Conservation (phyloP, 2,888 invertebrate genomes). For the Perdita meconis region DNA sequence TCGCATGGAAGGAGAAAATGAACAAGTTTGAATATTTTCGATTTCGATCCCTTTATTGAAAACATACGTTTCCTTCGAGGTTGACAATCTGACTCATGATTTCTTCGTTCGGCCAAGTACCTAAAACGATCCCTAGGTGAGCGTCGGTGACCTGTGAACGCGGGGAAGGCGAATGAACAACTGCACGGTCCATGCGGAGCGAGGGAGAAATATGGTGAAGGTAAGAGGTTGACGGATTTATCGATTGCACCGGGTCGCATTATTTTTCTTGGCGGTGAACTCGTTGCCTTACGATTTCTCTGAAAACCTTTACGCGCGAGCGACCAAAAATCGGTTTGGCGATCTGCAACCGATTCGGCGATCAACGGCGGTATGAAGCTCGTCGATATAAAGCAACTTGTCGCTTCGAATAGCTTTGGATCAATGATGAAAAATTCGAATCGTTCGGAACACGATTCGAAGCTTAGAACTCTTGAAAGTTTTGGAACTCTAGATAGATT, state of each 20-base stretch:
- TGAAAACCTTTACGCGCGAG: too few relatives aligned
- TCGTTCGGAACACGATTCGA: too few relatives aligned
- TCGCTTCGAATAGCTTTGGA: too few relatives aligned
- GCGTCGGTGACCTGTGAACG: not conserved
- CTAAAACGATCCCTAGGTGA: not conserved
- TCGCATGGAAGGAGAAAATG: not conserved
- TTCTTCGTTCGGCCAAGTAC: not conserved
- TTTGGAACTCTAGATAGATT: too few relatives aligned
- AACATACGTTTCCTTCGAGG: too few relatives aligned
- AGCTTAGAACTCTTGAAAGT: too few relatives aligned
- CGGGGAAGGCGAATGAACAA: not conserved
- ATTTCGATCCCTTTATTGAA: slow-evolving; percentile 4
- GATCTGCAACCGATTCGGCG: too few relatives aligned
- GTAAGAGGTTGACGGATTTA: slow-evolving; percentile 6
- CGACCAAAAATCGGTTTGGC: too few relatives aligned
- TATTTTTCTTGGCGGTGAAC: not conserved
- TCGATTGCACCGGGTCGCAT: not conserved
- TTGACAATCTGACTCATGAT: not conserved
- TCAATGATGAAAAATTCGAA: too few relatives aligned
- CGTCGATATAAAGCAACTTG: too few relatives aligned
- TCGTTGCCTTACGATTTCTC: not conserved
- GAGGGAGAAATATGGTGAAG: not conserved
- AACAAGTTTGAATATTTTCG: not conserved
- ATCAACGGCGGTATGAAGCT: too few relatives aligned
- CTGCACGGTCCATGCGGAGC: not conserved